A percentile compares a stretch with the other conserved stretches of the same genome.
These are phyloP conservation scores for Aphodius granarius DNA, from an alignment of 2,888 invertebrate species.

Conservation along the genomic window DNA sequence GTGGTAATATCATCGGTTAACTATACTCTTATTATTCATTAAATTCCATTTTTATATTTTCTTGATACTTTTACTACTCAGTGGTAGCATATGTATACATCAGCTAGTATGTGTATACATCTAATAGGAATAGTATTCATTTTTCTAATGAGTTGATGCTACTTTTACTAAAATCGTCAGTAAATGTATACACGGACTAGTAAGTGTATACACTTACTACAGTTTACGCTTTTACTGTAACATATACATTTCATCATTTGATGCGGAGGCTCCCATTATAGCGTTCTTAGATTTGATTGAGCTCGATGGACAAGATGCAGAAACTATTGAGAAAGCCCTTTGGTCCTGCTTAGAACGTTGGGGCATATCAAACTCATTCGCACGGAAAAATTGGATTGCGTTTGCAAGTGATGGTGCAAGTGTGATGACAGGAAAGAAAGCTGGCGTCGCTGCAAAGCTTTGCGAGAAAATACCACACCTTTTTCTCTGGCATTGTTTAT, in stretches of 20 bases:
- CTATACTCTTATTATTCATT: no score
- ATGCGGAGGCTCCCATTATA: conserved; percentile 14
- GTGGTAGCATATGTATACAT: no score
- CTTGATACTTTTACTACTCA: no score
- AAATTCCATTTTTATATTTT: no score
- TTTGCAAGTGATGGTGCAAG: conserved; percentile 19
- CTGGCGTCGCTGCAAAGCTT: neutral
- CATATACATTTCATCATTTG: conserved; percentile 16
- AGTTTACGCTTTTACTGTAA: conserved; percentile 12
- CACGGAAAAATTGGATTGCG: conserved; percentile 19
- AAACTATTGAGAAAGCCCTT: conserved; percentile 21
- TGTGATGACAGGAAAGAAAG: conserved; percentile 15
- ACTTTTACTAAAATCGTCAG: no score
- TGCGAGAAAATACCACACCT: conserved; percentile 8
- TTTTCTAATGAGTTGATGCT: no score
- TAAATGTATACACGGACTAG: no score
- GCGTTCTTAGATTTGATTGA: conserved; percentile 21
- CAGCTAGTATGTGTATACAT: no score
- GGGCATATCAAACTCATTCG: conserved; percentile 19
- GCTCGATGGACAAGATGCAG: conserved; percentile 6
- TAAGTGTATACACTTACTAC: conserved; percentile 13
- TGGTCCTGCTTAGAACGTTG: conserved; percentile 17
- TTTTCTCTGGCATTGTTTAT: conserved; percentile 8
- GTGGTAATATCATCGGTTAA: no score
- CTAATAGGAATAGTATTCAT: no score